phyloP scores from a whole-genome alignment of 53 echinoderm and acorn worm species.

The Patiria pectinifera region DNA sequence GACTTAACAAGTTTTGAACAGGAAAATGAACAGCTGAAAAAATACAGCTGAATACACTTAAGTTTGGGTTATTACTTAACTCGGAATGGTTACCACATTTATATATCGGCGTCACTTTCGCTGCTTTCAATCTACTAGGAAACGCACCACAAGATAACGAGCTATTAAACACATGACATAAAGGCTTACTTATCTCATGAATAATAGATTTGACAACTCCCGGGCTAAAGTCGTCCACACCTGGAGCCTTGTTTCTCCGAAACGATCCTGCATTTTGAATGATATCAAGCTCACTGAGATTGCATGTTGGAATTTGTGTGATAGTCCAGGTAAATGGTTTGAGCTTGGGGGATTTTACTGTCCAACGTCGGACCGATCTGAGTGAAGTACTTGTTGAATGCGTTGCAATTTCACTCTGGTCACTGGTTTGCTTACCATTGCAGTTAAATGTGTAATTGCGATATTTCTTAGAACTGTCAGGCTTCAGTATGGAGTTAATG shows the following conservation, averaged over 20 bases:
- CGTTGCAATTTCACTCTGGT: background rate
- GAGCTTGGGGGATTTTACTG: constrained; percentile 8
- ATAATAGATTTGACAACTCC: constrained; percentile 19
- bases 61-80: too few relatives aligned
- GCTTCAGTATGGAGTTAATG: too few relatives aligned
- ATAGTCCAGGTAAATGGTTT: too few relatives aligned
- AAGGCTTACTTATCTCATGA: background rate
- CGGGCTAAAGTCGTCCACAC: constrained; percentile 1
- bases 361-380: background rate
- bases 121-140: constrained; percentile 11
- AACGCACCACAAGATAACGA: constrained; percentile 17
- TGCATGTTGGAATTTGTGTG: background rate
- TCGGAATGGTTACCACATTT: background rate
- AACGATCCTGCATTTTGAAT: background rate
- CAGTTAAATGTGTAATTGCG: too few relatives aligned
- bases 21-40: too few relatives aligned
- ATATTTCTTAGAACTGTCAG: too few relatives aligned
- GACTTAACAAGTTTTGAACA: too few relatives aligned
- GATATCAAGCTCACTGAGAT: background rate
- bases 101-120: constrained; percentile 30
- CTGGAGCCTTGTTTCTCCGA: constrained; percentile 45
- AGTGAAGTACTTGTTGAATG: background rate
- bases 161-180: constrained; percentile 42
- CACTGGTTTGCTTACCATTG: too few relatives aligned
- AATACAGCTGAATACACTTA: too few relatives aligned